These are phyloP conservation scores for Ophthalmolycus amberensis DNA, from an alignment of 2,113 vertebrate species.

Conservation along the genomic window DNA sequence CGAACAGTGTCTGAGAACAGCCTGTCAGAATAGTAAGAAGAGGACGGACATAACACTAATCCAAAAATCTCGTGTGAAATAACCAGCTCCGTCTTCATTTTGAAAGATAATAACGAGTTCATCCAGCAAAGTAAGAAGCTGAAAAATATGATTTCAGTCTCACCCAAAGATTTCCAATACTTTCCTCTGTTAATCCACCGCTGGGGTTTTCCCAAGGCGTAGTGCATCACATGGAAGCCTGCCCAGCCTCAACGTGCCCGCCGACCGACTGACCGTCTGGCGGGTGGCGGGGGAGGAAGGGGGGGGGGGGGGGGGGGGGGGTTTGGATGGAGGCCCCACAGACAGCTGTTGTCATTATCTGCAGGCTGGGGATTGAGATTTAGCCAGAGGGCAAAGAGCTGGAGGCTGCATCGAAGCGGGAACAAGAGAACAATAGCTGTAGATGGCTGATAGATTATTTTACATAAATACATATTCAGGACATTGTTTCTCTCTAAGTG, in stretches of 20 bases:
- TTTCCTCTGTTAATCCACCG: slow-evolving; percentile 21
- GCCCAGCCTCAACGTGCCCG: slow-evolving; percentile 65
- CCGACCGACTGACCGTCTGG: slow-evolving; percentile 69
- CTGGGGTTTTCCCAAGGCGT: slow-evolving; percentile 37
- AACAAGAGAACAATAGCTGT: slow-evolving; percentile 22
- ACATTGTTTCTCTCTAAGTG: background rate
- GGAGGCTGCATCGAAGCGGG: background rate
- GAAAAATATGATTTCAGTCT: background rate
- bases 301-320: background rate
- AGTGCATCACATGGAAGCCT: slow-evolving; percentile 60
- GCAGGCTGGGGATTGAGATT: slow-evolving; percentile 45
- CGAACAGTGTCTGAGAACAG: too few relatives aligned
- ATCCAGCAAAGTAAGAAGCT: background rate
- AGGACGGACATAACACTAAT: background rate
- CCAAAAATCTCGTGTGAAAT: background rate
- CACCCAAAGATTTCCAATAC: slow-evolving; percentile 1
- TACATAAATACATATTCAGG: background rate
- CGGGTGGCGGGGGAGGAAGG: slow-evolving; percentile 5
- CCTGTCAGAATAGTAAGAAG: background rate
- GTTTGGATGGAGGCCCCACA: slow-evolving; percentile 52
- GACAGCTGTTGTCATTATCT: slow-evolving; percentile 77
- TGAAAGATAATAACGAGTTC: background rate
- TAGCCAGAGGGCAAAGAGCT: slow-evolving; percentile 53
- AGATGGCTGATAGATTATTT: background rate
- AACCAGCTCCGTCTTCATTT: background rate